These are phyloP conservation scores for Halcyon badia DNA, from an alignment of 2,797 vertebrate species.

Conservation along the genomic window DNA sequence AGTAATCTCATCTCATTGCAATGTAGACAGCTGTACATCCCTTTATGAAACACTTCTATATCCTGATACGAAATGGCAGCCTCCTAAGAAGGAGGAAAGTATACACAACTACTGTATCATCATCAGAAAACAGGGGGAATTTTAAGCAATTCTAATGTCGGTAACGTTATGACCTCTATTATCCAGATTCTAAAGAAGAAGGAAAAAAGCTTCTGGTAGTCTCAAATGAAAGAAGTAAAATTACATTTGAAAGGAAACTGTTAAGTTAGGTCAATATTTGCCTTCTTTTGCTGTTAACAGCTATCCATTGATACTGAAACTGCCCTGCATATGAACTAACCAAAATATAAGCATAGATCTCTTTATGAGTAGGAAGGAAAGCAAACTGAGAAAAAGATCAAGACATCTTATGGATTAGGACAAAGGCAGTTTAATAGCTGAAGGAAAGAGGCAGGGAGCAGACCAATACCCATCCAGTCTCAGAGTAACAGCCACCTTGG, in stretches of 20 bases:
- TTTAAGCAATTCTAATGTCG: neutral
- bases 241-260: neutral
- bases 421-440: neutral
- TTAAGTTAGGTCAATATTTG: neutral
- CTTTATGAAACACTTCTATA: neutral
- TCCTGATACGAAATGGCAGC: neutral
- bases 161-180: neutral
- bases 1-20: neutral
- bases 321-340: neutral
- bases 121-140: neutral
- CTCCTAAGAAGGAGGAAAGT: neutral
- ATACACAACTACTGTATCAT: neutral
- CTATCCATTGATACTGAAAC: neutral
- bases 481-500: neutral
- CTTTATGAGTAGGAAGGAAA: neutral
- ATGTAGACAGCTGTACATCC: neutral
- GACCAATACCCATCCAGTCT: neutral
- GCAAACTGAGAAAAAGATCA: neutral
- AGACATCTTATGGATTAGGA: neutral
- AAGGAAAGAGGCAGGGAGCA: neutral
- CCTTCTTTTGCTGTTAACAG: neutral
- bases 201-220: neutral
- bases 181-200: neutral
- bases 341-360: neutral
- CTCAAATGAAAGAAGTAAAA: neutral